A percentile compares a stretch with the other conserved stretches of the same genome.
These are phyloP conservation scores for Takifugu bimaculatus DNA, from an alignment of 2,113 vertebrate species.

Conservation along the genomic window DNA sequence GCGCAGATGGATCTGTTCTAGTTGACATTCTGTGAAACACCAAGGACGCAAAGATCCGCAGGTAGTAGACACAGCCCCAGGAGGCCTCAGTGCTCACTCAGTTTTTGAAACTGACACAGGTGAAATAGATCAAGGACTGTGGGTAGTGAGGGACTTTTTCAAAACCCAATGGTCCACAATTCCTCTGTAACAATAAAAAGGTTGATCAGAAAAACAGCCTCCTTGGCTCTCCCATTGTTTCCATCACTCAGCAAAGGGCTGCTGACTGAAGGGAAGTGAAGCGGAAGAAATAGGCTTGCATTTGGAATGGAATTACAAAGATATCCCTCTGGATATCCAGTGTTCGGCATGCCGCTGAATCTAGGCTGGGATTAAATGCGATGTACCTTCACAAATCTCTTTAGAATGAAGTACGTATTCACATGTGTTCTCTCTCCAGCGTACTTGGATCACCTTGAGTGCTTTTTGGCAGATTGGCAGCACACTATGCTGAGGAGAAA, in stretches of 20 bases:
- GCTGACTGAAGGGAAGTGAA: slow-evolving; percentile 25
- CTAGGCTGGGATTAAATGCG: slow-evolving; percentile 45
- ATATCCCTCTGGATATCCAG: slow-evolving; percentile 38
- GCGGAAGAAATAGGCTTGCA: slow-evolving; percentile 26
- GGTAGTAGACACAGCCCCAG: background rate
- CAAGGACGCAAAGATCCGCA: slow-evolving; percentile 22
- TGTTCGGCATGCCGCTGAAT: slow-evolving; percentile 31
- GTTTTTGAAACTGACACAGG: slow-evolving; percentile 31
- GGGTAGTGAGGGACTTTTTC: slow-evolving; percentile 39
- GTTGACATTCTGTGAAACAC: slow-evolving; percentile 16
- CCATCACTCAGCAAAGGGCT: slow-evolving; percentile 18
- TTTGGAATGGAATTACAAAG: slow-evolving; percentile 38
- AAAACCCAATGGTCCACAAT: slow-evolving; percentile 53
- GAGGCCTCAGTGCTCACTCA: slow-evolving; percentile 28
- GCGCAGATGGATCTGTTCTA: slow-evolving; percentile 3
- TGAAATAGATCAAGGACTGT: slow-evolving; percentile 38
- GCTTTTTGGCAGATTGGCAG: background rate
- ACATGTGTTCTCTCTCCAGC: slow-evolving; percentile 9
- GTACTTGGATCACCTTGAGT: background rate
- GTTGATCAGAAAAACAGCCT: slow-evolving; percentile 20
- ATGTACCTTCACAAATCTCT: slow-evolving; percentile 60
- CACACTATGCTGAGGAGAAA: slow-evolving; percentile 4
- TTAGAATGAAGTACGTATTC: slow-evolving; percentile 15
- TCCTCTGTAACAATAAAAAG: slow-evolving; percentile 47
- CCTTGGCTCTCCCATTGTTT: background rate